Conservation (phyloP, 2,797 vertebrate species). For the Carapus acus region DNA sequence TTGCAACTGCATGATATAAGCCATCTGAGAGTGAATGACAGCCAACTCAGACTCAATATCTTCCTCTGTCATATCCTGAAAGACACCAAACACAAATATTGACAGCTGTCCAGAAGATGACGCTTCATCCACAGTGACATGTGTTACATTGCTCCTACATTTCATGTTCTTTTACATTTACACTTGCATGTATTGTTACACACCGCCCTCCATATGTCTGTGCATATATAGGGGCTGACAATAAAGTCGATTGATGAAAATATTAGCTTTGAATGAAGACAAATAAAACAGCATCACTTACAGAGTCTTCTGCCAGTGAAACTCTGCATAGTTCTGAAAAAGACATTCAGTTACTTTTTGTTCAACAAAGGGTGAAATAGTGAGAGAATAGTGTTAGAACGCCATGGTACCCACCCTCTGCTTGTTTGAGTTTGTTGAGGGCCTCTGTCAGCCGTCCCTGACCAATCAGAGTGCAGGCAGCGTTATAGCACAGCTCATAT, state of each 20-base stretch:
- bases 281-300: slow-evolving; percentile 70
- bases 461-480: slow-evolving; percentile 88
- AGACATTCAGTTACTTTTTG: slow-evolving; percentile 5
- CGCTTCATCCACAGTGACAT: no score
- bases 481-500: slow-evolving; percentile 94
- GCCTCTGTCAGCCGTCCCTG: slow-evolving; percentile 84
- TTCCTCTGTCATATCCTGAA: slow-evolving; percentile 81
- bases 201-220: no score
- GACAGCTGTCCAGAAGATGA: no score
- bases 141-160: no score
- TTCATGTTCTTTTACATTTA: no score
- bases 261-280: no score
- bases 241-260: no score
- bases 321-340: slow-evolving; percentile 85
- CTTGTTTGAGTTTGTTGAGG: slow-evolving; percentile 84
- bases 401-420: slow-evolving; percentile 78
- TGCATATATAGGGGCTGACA: no score
- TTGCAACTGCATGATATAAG: slow-evolving; percentile 89
- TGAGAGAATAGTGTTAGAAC: no score
- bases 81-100: background rate
- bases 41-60: slow-evolving; percentile 91
- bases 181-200: no score
- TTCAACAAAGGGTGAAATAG: background rate
- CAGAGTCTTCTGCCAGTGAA: slow-evolving; percentile 90
- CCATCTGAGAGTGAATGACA: slow-evolving; percentile 98